Evolutionary conservation across 2,797 vertebrate species (phyloP).

Genomic region (Sebastiscus albofasciatus): DNA sequence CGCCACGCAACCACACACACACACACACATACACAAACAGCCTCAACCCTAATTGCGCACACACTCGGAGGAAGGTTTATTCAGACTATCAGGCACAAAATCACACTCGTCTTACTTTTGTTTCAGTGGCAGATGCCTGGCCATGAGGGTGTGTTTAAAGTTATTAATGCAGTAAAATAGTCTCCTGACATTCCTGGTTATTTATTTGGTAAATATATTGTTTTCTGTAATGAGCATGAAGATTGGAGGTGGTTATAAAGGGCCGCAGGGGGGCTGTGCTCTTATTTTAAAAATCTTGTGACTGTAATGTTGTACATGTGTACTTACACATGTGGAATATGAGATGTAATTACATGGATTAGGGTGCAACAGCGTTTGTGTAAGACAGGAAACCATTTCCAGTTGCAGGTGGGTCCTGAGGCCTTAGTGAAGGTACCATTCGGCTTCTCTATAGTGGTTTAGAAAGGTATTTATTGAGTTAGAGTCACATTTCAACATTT

Average conservation of each 20-base stretch:
- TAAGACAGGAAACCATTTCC: conserved; percentile 78
- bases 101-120: conserved; percentile 77
- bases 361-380: conserved; percentile 71
- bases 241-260: neutral
- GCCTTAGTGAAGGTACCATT: conserved; percentile 63
- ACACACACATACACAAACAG: conserved; percentile 66
- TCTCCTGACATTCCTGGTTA: neutral
- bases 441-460: conserved; percentile 36
- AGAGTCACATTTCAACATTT: conserved; percentile 72
- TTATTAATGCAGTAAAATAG: conserved; percentile 33
- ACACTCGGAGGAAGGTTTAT: conserved; percentile 77
- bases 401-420: conserved; percentile 74
- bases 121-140: conserved; percentile 82
- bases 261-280: conserved; percentile 31
- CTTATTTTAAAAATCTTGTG: conserved; percentile 10
- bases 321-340: conserved; percentile 77
- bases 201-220: conserved; percentile 28
- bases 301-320: conserved; percentile 77
- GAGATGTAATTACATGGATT: conserved; percentile 78
- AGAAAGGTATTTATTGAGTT: conserved; percentile 70
- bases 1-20: conserved; percentile 67
- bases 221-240: conserved; percentile 22
- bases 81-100: conserved; percentile 74
- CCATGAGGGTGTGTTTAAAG: conserved; percentile 40
- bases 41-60: conserved; percentile 73